Percentiles rank a stretch among this genome's conserved stretches.
These are phyloP conservation scores for Lethocerus indicus DNA, from an alignment of 1,140 invertebrate genomes.

Conservation along the genomic window DNA sequence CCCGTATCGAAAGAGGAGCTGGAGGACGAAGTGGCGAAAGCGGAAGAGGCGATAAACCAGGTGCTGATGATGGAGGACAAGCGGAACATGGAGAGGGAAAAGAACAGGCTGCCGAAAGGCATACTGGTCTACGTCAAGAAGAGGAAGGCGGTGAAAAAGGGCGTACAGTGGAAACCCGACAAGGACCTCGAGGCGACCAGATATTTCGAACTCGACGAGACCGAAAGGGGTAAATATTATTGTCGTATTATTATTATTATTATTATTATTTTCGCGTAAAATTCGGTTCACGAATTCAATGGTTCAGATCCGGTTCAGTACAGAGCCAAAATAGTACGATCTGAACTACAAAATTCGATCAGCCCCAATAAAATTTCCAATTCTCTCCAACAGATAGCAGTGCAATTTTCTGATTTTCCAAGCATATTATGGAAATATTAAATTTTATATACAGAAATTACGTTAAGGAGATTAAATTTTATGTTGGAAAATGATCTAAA, in stretches of 20 bases:
- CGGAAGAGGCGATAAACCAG: constrained; percentile 18
- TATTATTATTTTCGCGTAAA: not conserved
- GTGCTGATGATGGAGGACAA: constrained; percentile 16
- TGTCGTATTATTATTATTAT: not conserved
- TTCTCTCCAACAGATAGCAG: too few relatives aligned
- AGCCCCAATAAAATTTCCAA: too few relatives aligned
- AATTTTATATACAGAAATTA: too few relatives aligned
- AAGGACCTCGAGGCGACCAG: constrained; percentile 60
- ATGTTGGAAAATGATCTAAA: too few relatives aligned
- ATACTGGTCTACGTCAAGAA: constrained; percentile 45
- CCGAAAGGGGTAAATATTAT: constrained; percentile 46
- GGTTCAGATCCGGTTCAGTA: not conserved
- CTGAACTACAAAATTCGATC: too few relatives aligned
- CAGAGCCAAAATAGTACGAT: too few relatives aligned
- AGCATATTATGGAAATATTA: too few relatives aligned
- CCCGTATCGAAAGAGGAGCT: constrained; percentile 11
- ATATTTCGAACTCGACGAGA: constrained; percentile 87
- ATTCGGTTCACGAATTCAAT: not conserved
- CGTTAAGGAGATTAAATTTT: too few relatives aligned
- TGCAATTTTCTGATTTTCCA: too few relatives aligned
- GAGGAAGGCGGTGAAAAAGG: constrained; percentile 58
- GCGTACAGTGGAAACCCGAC: constrained; percentile 63
- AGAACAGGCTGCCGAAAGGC: constrained; percentile 32
- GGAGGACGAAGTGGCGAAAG: constrained; percentile 17
- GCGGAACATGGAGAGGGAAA: constrained; percentile 17